Evolutionary conservation across 2,888 invertebrate species (phyloP).

Genomic region (Labia minor): DNA sequence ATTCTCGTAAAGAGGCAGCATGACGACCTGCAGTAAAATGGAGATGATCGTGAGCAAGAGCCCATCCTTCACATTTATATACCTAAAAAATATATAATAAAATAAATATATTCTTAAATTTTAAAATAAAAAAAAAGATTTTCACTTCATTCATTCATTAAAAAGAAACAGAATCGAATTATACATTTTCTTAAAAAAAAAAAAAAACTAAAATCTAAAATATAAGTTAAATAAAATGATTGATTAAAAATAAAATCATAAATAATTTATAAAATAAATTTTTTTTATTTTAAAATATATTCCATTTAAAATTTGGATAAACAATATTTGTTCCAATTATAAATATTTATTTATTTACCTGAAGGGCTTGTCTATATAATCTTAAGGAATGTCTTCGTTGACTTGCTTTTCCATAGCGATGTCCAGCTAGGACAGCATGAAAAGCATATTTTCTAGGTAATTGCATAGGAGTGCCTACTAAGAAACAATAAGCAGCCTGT

Average conservation of each 20-base stretch:
- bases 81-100: constrained; percentile 44
- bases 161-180: too few relatives aligned
- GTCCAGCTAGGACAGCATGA: constrained; percentile 92
- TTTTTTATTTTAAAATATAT: too few relatives aligned
- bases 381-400: constrained; percentile 85
- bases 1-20: constrained; percentile 66
- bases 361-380: constrained; percentile 84
- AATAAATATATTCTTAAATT: not conserved
- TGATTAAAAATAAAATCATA: too few relatives aligned
- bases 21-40: constrained; percentile 87
- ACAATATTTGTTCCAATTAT: too few relatives aligned
- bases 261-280: too few relatives aligned
- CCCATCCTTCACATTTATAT: constrained; percentile 71
- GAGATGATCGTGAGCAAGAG: constrained; percentile 88
- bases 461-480: constrained; percentile 50
- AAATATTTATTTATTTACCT: constrained; percentile 42
- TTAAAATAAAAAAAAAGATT: not conserved
- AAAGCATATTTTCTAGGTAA: constrained; percentile 91
- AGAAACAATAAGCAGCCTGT: constrained; percentile 88
- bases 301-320: too few relatives aligned
- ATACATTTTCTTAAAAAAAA: too few relatives aligned
- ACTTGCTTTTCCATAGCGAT: constrained; percentile 85
- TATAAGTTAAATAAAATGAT: too few relatives aligned
- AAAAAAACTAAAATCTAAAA: not conserved
- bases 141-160: too few relatives aligned